These are phyloP conservation scores for Synanceia verrucosa DNA, from an alignment of 2,797 vertebrate species.

Conservation along the genomic window DNA sequence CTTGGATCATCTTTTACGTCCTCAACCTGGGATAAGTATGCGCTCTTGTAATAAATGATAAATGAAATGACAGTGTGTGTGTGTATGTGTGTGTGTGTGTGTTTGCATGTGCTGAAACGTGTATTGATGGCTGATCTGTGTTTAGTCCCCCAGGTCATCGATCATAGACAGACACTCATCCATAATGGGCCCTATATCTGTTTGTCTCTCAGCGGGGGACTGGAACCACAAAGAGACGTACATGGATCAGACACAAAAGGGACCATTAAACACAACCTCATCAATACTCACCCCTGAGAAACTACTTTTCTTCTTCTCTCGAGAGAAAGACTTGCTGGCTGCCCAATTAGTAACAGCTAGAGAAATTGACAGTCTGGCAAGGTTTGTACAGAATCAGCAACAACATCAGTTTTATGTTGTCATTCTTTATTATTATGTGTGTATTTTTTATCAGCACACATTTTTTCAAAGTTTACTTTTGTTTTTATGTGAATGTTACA, in stretches of 20 bases:
- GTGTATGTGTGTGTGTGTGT: conserved; percentile 7
- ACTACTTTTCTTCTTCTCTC: conserved; percentile 61
- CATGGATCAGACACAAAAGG: conserved; percentile 63
- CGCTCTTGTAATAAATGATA: conserved; percentile 58
- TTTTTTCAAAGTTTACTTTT: not conserved
- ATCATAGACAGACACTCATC: conserved; percentile 60
- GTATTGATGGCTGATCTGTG: conserved; percentile 54
- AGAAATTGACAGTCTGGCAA: conserved; percentile 29
- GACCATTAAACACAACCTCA: conserved; percentile 64
- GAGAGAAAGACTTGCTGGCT: conserved; percentile 44
- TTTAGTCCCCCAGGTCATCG: conserved; percentile 49
- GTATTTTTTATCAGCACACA: not conserved
- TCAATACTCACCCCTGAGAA: conserved; percentile 68
- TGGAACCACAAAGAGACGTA: conserved; percentile 40
- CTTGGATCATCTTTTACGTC: conserved; percentile 32
- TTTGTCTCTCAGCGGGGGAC: conserved; percentile 56
- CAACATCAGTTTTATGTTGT: not conserved
- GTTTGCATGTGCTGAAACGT: conserved; percentile 12
- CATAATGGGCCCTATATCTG: conserved; percentile 65
- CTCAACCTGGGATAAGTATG: conserved; percentile 33
- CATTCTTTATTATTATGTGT: not conserved
- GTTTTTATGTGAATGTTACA: not conserved
- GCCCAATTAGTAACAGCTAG: conserved; percentile 45
- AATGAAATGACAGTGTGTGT: conserved; percentile 52
- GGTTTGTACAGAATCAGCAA: conserved; percentile 1